Evolutionary conservation across 2,113 vertebrate species (phyloP), one percentile per base, ranked within the genome.

Genomic region (Forbesichthys agassizii): DNA sequence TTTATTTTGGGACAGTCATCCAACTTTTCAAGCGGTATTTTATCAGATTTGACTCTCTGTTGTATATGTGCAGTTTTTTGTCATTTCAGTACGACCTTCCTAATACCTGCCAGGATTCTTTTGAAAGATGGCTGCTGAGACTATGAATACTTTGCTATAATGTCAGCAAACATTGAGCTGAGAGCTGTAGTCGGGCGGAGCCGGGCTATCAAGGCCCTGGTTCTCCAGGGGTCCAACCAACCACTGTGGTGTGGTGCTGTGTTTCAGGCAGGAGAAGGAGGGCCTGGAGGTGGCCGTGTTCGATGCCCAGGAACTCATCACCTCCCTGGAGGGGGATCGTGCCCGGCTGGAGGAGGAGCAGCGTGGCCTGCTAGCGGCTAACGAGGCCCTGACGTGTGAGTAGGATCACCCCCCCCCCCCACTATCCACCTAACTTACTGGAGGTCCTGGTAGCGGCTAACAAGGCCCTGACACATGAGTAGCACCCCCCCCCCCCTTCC

Each of bases 401-500:
- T 92, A 70, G 77, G 48, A 66, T 61, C 48, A 33, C 73, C 77
- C 70, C 69, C 70, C 82, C 74, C 84, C 75, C 81, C 74, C 84
- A 73, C 81, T 51, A 77, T 48, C 20, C 64, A 68, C 42, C 64
- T 74, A 87, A 70, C 54, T 78, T 80, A 66, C 81, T 59, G 70
- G 73, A 64, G 9, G 64, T 78, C 3, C 48, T 92, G n/a, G 77
- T 73, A 13, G 81, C 80, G 14, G 75, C 91, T 66, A 92, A 78
- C 64, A 90, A 93, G 86, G 77, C 84, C 60, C 89, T 95, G 75
- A 94, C 90, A 90, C 92, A 95, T 96, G 91, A 87, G 87, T 92
- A 70, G 78, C 54, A 66, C 64, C 27, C 48, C 36, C 64, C 27
- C 48, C 36, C 73, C 77, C 70, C 69, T 68, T 84, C 74, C 84